Percentiles rank a stretch among this genome's conserved stretches.
Evolutionary conservation across 1,140 invertebrate species (phyloP).

Genomic region (Pseudomyrmex cubaensis): DNA sequence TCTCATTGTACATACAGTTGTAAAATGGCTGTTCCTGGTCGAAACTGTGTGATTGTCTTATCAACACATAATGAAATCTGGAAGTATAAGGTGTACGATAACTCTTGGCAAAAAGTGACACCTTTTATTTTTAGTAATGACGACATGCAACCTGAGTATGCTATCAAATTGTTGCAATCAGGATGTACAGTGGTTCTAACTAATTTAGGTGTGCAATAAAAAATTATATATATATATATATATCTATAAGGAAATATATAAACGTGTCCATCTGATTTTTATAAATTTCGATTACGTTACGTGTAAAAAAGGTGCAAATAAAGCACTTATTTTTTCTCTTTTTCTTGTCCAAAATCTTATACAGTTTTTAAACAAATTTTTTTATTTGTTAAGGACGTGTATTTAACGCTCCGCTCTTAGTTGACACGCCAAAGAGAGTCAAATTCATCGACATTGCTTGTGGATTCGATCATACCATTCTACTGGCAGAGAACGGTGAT

Average conservation of each 20-base stretch:
- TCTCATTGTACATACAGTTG: slow-evolving; percentile 69
- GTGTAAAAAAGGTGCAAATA: too few species aligned
- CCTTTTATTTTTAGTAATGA: slow-evolving; percentile 74
- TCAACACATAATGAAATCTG: slow-evolving; percentile 76
- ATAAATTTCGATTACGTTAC: too few species aligned
- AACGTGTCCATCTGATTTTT: too few species aligned
- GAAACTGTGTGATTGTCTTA: slow-evolving; percentile 75
- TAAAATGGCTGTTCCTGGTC: slow-evolving; percentile 73
- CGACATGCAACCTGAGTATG: slow-evolving; percentile 68
- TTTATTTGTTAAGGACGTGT: slow-evolving; percentile 83
- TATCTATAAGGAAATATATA: not conserved
- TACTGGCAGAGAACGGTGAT: slow-evolving; percentile 89
- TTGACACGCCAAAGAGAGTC: slow-evolving; percentile 86
- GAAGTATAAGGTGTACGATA: slow-evolving; percentile 78
- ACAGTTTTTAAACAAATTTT: slow-evolving; percentile 16
- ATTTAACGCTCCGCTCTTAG: slow-evolving; percentile 87
- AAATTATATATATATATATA: not conserved
- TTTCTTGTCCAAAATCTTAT: not conserved
- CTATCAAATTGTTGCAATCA: slow-evolving; percentile 77
- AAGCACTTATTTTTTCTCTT: too few species aligned
- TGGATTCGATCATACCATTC: slow-evolving; percentile 92
- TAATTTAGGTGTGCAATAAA: slow-evolving; percentile 77
- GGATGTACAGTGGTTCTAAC: slow-evolving; percentile 78
- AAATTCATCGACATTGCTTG: slow-evolving; percentile 88
- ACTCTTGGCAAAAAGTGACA: slow-evolving; percentile 77